phyloP scores from a whole-genome alignment of 2,888 invertebrate genomes.

The Zootermopsis nevadensis region DNA sequence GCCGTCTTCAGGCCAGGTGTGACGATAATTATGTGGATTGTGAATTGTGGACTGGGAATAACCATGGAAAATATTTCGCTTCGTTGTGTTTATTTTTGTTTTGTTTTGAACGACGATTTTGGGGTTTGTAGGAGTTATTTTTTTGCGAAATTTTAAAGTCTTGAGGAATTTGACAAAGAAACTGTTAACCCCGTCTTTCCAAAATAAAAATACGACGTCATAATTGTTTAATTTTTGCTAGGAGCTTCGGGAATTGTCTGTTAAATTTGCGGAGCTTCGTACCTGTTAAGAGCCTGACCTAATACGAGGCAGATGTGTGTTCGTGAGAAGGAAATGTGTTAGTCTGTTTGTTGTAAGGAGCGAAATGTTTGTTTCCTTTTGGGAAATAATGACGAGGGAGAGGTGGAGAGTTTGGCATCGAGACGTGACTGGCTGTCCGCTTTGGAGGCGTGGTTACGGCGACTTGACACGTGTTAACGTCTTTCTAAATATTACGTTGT shows the following conservation, averaged over 20 bases:
- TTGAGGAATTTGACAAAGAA: too few species aligned
- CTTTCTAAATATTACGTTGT: neutral
- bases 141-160: too few species aligned
- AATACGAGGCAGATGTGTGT: neutral
- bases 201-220: too few species aligned
- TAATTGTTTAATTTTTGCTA: too few species aligned
- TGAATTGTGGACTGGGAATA: neutral
- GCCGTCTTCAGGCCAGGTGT: constrained; percentile 94
- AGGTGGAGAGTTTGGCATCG: constrained; percentile 11
- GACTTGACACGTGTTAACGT: neutral
- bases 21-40: neutral
- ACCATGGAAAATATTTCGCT: too few species aligned
- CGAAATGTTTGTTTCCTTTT: neutral
- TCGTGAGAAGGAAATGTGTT: neutral
- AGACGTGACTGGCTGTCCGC: neutral
- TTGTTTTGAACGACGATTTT: too few species aligned
- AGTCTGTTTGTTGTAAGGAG: neutral
- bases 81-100: too few species aligned
- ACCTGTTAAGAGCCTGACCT: neutral
- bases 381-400: neutral
- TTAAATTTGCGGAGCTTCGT: too few species aligned
- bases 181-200: too few species aligned
- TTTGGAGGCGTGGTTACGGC: neutral
- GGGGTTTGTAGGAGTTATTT: too few species aligned
- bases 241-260: too few species aligned